Conservation (phyloP, 2,888 invertebrate species). For the Dicranocentrus wangi region DNA sequence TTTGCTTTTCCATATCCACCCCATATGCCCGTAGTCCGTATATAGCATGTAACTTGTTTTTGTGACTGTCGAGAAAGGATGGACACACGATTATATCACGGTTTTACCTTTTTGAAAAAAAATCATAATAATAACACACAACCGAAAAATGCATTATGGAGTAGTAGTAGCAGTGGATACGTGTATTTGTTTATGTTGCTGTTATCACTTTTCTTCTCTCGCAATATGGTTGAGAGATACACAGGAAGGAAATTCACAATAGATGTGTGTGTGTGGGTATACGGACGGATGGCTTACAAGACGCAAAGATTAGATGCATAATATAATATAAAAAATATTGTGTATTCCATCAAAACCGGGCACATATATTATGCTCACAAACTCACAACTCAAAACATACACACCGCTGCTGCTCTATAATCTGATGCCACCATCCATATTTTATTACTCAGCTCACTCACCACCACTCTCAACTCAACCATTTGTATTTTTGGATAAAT, state of each 20-base stretch:
- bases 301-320: neutral
- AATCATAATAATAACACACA: too few species aligned
- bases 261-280: neutral
- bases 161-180: too few species aligned
- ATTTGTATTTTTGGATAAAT: neutral
- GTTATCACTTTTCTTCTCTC: too few species aligned
- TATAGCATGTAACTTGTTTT: too few species aligned
- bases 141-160: too few species aligned
- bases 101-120: too few species aligned
- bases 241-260: neutral
- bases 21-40: constrained; percentile 8
- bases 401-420: neutral
- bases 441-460: constrained; percentile 46
- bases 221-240: too few species aligned
- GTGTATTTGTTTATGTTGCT: too few species aligned
- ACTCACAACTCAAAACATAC: neutral
- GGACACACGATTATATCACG: too few species aligned
- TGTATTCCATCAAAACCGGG: neutral
- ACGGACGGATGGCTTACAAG: neutral
- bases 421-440: constrained; percentile 47
- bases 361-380: neutral
- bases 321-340: neutral
- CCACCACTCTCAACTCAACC: neutral
- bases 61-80: too few species aligned
- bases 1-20: constrained; percentile 1